Conservation (phyloP, 2,888 invertebrate species). For the Sesia bembeciformis region DNA sequence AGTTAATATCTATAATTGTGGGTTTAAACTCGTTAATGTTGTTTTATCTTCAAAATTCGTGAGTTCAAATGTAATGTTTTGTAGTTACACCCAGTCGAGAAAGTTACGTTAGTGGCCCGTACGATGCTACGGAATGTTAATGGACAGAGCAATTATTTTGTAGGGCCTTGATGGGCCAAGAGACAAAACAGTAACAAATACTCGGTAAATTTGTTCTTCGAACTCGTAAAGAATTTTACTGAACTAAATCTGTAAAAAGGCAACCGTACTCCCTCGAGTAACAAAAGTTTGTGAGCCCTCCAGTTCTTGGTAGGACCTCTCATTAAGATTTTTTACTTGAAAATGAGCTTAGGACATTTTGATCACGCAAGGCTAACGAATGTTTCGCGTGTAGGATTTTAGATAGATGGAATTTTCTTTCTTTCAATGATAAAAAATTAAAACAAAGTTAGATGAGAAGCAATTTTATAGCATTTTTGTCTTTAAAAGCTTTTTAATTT, state of each 20-base stretch:
- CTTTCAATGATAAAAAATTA: no score
- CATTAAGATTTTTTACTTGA: constrained; percentile 2
- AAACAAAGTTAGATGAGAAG: neutral
- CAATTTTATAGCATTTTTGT: no score
- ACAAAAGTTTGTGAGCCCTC: neutral
- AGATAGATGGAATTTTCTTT: constrained; percentile 1
- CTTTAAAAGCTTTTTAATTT: no score
- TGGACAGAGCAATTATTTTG: constrained; percentile 45
- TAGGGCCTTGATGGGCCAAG: constrained; percentile 26
- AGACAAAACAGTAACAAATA: constrained; percentile 19
- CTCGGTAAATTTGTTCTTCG: constrained; percentile 1
- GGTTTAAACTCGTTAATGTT: neutral
- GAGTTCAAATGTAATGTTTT: constrained; percentile 26
- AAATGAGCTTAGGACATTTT: neutral
- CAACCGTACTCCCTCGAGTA: no score
- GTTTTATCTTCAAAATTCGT: constrained; percentile 14
- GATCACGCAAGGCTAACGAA: constrained; percentile 8
- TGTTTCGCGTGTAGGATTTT: constrained; percentile 5
- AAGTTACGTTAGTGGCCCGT: constrained; percentile 36
- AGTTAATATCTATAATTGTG: neutral
- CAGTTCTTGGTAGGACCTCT: neutral
- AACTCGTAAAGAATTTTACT: no score
- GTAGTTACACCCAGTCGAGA: constrained; percentile 36
- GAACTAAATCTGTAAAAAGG: no score
- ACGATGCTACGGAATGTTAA: constrained; percentile 41